Evolutionary conservation across 2,888 invertebrate genomes (phyloP), one percentile per base, ranked within the genome.

Genomic region (Sinhomidia bicolor): DNA sequence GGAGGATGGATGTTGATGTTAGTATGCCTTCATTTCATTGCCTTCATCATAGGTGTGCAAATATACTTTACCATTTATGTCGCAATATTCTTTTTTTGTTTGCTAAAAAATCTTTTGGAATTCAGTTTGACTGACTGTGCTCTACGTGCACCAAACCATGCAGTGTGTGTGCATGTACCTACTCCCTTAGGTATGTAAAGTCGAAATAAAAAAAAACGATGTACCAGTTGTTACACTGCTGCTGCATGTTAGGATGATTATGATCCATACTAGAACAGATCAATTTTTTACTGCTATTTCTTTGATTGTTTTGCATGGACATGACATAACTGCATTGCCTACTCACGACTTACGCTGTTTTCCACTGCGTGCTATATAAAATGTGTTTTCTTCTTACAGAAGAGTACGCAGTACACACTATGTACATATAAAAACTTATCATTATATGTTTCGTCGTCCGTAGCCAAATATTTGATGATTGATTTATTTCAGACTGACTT

Each of bases 81-180:
- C 44, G 41, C 23, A 71, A 71, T 44, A 36, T 0, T 23, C 20
- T 1, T 14, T 1, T 14, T 44, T 65, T 65, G 32, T 14, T 14
- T 65, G 65, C 36, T 65, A n/a, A 65, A 68, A 44, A 68, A 44
- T 44, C 41, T 41, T 44, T 71, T 71, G 71, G 71, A 71, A 71
- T 44, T 36, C 36, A 20, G 23, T 68, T 36, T 10, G 32, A 14
- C 26, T 10, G 32, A 14, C 26, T 62, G 12, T 62, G 17, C 17
- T 36, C 29, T 12, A 62, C n/a, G 65, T 68, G 26, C 65, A 36
- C n/a, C 14, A 62, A 62, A 14, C 26, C 26, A 62, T 29, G 62
- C 14, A 26, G 9, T 62, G 3, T 12, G n/a, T n/a, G n/a, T n/a
- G n/a, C n/a, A n/a, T n/a, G n/a, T n/a, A 62, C n/a, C 1, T 68